Base-by-base conservation (phyloP, 2,113 vertebrate genomes). In the Sturnus vulgaris region DNA sequence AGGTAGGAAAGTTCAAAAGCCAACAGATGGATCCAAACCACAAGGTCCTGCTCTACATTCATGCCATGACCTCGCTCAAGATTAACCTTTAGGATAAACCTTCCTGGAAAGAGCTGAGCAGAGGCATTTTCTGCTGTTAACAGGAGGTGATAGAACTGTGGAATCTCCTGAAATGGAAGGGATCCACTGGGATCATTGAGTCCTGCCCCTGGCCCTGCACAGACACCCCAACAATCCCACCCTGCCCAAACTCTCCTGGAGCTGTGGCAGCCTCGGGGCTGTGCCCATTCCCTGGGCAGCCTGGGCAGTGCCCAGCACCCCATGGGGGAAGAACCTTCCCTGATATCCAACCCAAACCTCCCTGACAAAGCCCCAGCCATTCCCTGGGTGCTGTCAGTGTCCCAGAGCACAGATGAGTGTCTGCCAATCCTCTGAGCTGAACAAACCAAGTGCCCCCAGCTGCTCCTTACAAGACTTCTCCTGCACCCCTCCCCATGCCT, bases 311-410 rank as follows among this genome's bases (percentile, higher is more conserved):
- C 82, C 82, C 31, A 55, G 12, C 35, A 76, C 20, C 40, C 60
- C 31, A 42, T 50, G 44, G 16, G 12, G 31, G 7, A 42, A 11
- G 21, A 42, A 4, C 9, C 21, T 52, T 15, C 1, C 52, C 71
- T 35, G 4, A 68, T 1, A 1, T 18, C 21, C 31, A 42, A 0
- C 7, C 31, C 22, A 37, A 57, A 2, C 11, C 30, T 1, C 17
- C 40, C 35, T 59, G 44, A 2, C 31, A 25, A 1, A 59, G 14
- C 21, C 37, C 4, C 71, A 86, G 52, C 25, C 2, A 0, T 21
- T 50, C 42, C 20, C 61, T 50, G 0, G 0, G 16, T 35, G 10
- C 61, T 85, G 61, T 75, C 25, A 0, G 35, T 49, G 52, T 27
- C 61, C 15, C n/a, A 57, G 61, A 57, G 31, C 52, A 85, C 13